A percentile compares a stretch with the other conserved stretches of the same genome.
Conservation (phyloP, 2,113 vertebrate genomes). For the Rana temporaria region DNA sequence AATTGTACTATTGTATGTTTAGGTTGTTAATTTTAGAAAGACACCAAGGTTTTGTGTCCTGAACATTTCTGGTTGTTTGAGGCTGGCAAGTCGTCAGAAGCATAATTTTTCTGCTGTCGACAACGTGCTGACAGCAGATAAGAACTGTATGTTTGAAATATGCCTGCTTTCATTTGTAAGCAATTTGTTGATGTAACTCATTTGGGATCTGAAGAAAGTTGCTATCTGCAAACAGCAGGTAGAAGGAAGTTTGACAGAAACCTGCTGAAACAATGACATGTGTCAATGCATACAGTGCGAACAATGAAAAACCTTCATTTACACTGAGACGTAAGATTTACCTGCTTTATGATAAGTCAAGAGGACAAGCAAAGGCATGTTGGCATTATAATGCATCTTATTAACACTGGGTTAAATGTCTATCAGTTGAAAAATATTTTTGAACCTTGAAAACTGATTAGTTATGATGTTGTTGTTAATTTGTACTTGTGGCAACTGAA, state of each 20-base stretch:
- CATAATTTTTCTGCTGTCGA: slow-evolving; percentile 21
- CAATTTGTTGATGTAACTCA: slow-evolving; percentile 44
- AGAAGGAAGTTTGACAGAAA: slow-evolving; percentile 13
- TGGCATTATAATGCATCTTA: neutral
- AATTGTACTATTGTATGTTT: neutral
- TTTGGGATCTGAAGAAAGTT: slow-evolving; percentile 21
- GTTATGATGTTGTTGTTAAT: neutral
- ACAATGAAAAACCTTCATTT: slow-evolving; percentile 15
- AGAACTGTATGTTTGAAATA: slow-evolving; percentile 43
- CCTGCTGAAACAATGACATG: slow-evolving; percentile 28
- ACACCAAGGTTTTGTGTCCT: slow-evolving; percentile 5
- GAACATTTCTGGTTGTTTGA: slow-evolving; percentile 1
- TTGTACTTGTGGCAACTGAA: neutral
- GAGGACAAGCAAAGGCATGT: neutral
- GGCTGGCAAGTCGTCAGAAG: slow-evolving; percentile 25
- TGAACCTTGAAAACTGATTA: neutral
- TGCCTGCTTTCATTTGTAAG: slow-evolving; percentile 44
- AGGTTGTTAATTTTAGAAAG: slow-evolving; percentile 7
- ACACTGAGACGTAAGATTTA: neutral
- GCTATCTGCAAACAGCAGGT: slow-evolving; percentile 37
- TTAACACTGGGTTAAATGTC: neutral
- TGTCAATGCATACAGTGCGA: slow-evolving; percentile 17
- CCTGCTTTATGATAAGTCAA: neutral
- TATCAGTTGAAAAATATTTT: neutral
- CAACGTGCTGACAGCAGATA: slow-evolving; percentile 44